Evolutionary conservation across 1,140 invertebrate genomes (phyloP), one percentile per base, ranked within the genome.

Genomic region (Dendroctonus valens): DNA sequence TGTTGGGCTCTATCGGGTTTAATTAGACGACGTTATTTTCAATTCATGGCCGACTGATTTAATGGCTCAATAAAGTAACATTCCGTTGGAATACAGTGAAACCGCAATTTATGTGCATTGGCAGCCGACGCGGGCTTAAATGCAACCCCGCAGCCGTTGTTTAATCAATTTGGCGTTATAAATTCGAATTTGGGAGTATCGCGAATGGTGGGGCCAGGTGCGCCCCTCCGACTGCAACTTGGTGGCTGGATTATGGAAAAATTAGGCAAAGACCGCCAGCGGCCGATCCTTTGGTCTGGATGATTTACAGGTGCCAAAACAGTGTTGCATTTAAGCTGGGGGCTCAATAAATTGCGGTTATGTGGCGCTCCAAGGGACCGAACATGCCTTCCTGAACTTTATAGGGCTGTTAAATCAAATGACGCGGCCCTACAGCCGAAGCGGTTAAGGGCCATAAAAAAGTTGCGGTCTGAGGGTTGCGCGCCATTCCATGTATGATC

Each of bases 361-460:
- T 46, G 50, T 51, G 14, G 49, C 48, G 44, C 53, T 46, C n/a
- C 40, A 15, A 44, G 48, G 44, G 42, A 49, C 8, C 48, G 58
- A 50, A 52, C 51, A 68, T 51, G 52, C n/a, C 54, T 49, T 39
- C 49, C 38, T 59, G 41, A 51, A 59, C 42, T 68, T 68, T 68
- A 68, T 65, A 58, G 54, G 53, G 57, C 48, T 40, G 67, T 68
- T 65, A 59, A 68, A 68, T 63, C 51, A 64, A 55, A 64, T 40
- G 52, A 57, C 44, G 42, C 58, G 59, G 66, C 65, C 44, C 59
- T 51, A 52, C 59, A 38, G 39, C 59, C 59, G 40, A 14, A n/a
- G 7, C 38, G 12, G 57, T 59, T 59, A 61, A 15, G 59, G 59
- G 46, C 37, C 59, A 61, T 61, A 61, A 61, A 61, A 61, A 61